Evolutionary conservation across 1,140 invertebrate genomes (phyloP), one percentile per base, ranked within the genome.

Genomic region (Saxidomus purpurata): DNA sequence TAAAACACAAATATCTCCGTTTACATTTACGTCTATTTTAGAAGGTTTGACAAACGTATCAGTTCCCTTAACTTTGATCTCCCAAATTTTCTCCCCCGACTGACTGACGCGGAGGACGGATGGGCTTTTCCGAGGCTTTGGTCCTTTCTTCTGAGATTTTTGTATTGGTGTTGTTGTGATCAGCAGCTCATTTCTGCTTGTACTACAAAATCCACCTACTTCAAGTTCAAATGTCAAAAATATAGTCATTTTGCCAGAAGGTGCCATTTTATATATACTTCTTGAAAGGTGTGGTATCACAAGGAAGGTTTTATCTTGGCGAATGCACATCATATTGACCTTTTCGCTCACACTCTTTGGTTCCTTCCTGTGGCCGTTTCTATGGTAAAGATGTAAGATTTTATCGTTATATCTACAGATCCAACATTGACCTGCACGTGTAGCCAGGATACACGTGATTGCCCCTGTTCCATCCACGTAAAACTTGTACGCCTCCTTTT

Each of bases 81-180:
- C 59, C 86, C 86, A 88, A 22, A 88, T 49, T 8, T 3, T 40
- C 1, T 80, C 77, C 28, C 86, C 86, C 22, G 43, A 28, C 1
- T 81, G 76, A 52, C 19, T 69, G 8, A 88, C 8, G 36, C 86
- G 49, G 19, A 67, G 17, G 22, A 88, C 63, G 13, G 76, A 69
- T 13, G 86, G 86, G 1, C 40, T 61, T 38, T n/a, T 81, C 22
- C 76, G 55, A 9, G 86, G 61, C 28, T 49, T 38, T 34, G 86
- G 86, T 55, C 74, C 74, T 81, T 88, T 88, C 47, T 88, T 88
- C 28, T 88, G 86, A n/a, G 86, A 88, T 69, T 71, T 88, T 81
- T 88, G 71, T 25, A 81, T 61, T 1, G 63, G 63, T 6, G 49
- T 67, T 80, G 86, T 88, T 36, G 86, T 88, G 0, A 88, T 9